Evolutionary conservation across 2,797 vertebrate genomes (phyloP), one percentile per base, ranked within the genome.

Genomic region (Tachyglossus aculeatus): DNA sequence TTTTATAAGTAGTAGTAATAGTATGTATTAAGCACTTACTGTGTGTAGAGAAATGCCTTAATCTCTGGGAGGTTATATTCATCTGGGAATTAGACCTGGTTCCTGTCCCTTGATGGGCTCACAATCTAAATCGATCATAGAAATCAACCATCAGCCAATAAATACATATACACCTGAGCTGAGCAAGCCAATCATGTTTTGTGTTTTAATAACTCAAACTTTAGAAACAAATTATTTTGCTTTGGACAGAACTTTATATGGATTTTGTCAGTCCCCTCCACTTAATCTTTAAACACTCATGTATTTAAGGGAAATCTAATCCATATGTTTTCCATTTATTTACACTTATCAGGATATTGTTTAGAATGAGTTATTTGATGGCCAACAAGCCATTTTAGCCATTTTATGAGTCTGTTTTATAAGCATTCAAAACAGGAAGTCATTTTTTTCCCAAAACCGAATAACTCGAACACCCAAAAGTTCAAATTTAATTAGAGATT

Each of bases 251-350:
- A 29, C 48, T 62, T 78, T 80, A 83, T 67, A 74, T 87, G 71
- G 75, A 51, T 75, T 83, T 80, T 80, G 68, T 85, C 71, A 80
- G 65, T 58, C 65, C 77, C 70, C 63, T 83, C 78, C 71, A 76
- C 57, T 83, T 78, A 74, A 61, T 76, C 68, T 71, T 61, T 80
- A 78, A 81, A 67, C 31, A 56, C 81, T 81, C 87, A 81, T 85
- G 74, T 76, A 78, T 81, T 76, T 68, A 74, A 80, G 76, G 76
- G 73, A 80, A 85, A 76, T 80, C 68, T 85, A 74, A 71, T 78
- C 78, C 83, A 83, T 76, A 64, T 85, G 83, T 74, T 83, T 83
- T 63, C 78, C 74, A 87, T 87, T 85, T 87, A 87, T 83, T 83
- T 82, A 85, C 65, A 81, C 78, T 85, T 83, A 83, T 80, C 73